phyloP scores from a whole-genome alignment of 2,888 invertebrate species.

The Colostygia pectinataria region DNA sequence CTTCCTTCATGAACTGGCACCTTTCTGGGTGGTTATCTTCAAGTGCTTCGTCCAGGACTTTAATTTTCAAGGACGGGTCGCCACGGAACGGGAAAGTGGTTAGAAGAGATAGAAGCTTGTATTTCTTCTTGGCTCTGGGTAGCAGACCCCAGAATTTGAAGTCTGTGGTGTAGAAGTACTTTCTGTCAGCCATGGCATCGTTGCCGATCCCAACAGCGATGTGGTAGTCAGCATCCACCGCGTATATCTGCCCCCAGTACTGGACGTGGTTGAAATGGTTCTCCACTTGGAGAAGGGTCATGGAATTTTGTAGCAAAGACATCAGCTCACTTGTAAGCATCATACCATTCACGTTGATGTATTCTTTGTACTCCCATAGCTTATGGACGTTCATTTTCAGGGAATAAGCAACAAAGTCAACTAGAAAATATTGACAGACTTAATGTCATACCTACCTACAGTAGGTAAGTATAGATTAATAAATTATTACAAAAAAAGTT shows the following conservation, averaged over 20 bases:
- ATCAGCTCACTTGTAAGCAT: constrained; percentile 89
- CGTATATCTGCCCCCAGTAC: constrained; percentile 94
- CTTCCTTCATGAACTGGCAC: constrained; percentile 87
- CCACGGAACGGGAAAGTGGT: constrained; percentile 76
- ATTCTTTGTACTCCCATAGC: constrained; percentile 73
- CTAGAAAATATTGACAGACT: constrained; percentile 1
- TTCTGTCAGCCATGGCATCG: constrained; percentile 88
- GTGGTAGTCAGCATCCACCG: constrained; percentile 90
- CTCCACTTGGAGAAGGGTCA: constrained; percentile 90
- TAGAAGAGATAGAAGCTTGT: constrained; percentile 66
- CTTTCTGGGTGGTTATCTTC: constrained; percentile 65
- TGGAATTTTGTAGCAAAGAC: constrained; percentile 88
- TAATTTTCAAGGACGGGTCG: constrained; percentile 77
- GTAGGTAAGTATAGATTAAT: too few relatives aligned
- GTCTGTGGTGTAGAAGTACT: constrained; percentile 90
- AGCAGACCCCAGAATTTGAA: constrained; percentile 86
- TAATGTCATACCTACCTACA: background rate
- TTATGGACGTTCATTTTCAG: constrained; percentile 68
- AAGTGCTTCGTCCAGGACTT: constrained; percentile 72
- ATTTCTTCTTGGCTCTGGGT: constrained; percentile 71
- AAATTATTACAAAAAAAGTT: too few relatives aligned
- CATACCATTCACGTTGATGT: constrained; percentile 84
- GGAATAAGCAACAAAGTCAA: background rate
- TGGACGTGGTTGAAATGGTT: constrained; percentile 92
- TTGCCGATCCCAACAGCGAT: constrained; percentile 91